Evolutionary conservation across 2,797 vertebrate genomes (phyloP).

Genomic region (Cirrhinus molitorella): DNA sequence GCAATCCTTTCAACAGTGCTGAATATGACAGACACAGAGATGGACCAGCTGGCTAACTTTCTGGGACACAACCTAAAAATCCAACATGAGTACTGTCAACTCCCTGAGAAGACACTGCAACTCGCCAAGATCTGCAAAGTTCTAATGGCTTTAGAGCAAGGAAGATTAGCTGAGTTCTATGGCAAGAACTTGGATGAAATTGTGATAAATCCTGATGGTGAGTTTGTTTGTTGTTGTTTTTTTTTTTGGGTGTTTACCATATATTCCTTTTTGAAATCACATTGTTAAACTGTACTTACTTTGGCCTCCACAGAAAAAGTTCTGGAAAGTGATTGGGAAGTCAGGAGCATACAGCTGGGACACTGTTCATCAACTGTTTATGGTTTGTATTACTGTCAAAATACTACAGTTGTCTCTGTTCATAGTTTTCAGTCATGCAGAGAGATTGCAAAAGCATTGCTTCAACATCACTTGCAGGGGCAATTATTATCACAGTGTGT

Average conservation of each 20-base stretch:
- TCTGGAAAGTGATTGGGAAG: neutral
- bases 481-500: no score
- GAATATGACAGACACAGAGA: conserved; percentile 52
- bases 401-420: no score
- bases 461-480: no score
- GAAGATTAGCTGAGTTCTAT: conserved; percentile 46
- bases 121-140: conserved; percentile 53
- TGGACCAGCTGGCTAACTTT: conserved; percentile 58
- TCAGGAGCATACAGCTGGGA: neutral
- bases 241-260: neutral
- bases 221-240: neutral
- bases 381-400: neutral
- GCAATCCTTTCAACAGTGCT: conserved; percentile 52
- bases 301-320: conserved; percentile 6
- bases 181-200: conserved; percentile 60
- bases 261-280: neutral
- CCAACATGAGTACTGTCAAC: conserved; percentile 46
- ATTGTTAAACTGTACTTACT: neutral
- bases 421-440: no score
- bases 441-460: no score
- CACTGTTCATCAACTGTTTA: neutral
- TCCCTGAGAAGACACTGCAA: conserved; percentile 47
- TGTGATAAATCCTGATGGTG: conserved; percentile 51
- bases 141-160: conserved; percentile 47
- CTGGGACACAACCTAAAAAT: conserved; percentile 54